Conservation (phyloP, 2,888 invertebrate genomes). For the Phortica okadai region DNA sequence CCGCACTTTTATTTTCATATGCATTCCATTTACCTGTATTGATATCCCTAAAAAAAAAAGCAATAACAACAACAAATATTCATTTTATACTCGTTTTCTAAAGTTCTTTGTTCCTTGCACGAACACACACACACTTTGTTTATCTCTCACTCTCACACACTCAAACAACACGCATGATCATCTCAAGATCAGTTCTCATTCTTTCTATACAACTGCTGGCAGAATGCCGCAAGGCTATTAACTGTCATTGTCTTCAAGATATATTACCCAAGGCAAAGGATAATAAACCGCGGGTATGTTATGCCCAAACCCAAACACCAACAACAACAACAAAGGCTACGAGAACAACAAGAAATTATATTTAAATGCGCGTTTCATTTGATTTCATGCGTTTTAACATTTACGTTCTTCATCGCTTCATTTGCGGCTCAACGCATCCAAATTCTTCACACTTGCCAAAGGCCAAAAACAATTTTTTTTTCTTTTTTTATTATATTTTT, state of each 20-base stretch:
- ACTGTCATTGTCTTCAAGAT: conserved; percentile 59
- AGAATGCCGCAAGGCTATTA: conserved; percentile 54
- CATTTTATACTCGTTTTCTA: background rate
- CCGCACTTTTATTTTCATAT: conserved; percentile 9
- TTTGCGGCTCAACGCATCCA: conserved; percentile 1
- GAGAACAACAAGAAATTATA: conserved; percentile 57
- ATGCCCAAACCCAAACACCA: background rate
- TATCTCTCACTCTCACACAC: no score
- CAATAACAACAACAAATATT: background rate
- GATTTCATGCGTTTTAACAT: background rate
- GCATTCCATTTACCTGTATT: conserved; percentile 7
- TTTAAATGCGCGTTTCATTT: conserved; percentile 59
- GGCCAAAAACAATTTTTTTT: background rate
- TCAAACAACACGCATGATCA: no score
- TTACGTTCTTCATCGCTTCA: background rate
- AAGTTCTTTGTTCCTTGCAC: background rate
- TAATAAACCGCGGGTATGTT: conserved; percentile 49
- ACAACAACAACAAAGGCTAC: conserved; percentile 11
- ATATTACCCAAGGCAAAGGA: conserved; percentile 51
- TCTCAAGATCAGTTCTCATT: no score
- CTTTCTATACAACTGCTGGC: conserved; percentile 30
- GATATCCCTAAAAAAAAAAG: background rate
- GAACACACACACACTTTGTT: no score
- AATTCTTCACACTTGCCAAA: background rate
- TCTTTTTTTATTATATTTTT: background rate